Evolutionary conservation across 2,888 invertebrate genomes (phyloP).

Genomic region (Leptinotarsa juncta): DNA sequence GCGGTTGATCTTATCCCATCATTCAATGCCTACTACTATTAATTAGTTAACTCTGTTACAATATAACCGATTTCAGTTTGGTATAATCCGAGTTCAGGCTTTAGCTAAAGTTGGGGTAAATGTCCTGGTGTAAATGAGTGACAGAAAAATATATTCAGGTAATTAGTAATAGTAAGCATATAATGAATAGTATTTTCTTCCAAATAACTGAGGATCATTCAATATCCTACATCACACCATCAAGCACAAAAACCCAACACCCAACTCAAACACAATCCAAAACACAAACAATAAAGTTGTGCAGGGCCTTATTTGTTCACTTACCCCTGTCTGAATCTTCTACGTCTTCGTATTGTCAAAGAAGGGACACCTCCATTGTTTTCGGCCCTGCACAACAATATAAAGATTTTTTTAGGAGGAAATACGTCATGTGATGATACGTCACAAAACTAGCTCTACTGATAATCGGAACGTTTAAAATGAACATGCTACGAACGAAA

Average conservation of each 20-base stretch:
- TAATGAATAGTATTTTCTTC: too few species aligned
- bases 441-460: constrained; percentile 13
- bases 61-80: too few species aligned
- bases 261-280: constrained; percentile 36
- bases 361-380: constrained; percentile 71
- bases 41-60: too few species aligned
- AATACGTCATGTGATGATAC: neutral
- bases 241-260: constrained; percentile 34
- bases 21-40: too few species aligned
- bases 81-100: too few species aligned
- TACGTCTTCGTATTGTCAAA: constrained; percentile 69
- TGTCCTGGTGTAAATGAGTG: too few species aligned
- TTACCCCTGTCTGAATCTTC: constrained; percentile 66
- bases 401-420: constrained; percentile 28
- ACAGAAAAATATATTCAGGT: too few species aligned
- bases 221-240: neutral
- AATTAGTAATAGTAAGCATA: too few species aligned
- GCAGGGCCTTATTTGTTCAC: constrained; percentile 60
- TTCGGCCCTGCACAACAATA: constrained; percentile 72
- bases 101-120: too few species aligned
- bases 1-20: too few species aligned
- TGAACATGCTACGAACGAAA: constrained; percentile 1
- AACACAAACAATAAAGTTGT: constrained; percentile 53
- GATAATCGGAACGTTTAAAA: neutral
- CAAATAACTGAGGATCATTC: neutral